Evolutionary conservation across 2,888 invertebrate species (phyloP), one percentile per base, ranked within the genome.

Genomic region (Eristalis tenax): DNA sequence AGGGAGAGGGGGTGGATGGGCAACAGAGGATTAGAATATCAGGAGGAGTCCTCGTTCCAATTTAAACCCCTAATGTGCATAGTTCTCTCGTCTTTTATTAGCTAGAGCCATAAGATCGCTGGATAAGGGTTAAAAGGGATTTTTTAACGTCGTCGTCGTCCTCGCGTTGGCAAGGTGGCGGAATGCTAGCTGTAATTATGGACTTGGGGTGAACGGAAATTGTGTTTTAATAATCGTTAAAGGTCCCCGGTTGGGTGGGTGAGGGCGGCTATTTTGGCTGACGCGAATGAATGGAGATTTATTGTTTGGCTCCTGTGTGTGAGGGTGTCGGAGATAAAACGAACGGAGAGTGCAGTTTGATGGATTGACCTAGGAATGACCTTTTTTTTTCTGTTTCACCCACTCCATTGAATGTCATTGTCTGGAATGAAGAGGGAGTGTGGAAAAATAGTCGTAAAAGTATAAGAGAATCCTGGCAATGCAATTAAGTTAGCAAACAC

Each of bases 211-310:
- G 59, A 66, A 43, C 76, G 82, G 82, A 82, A 82, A 71, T 82
- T 23, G 65, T 71, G 43, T 82, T 82, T 82, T 76, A 82, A 82
- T 82, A 82, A 71, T 81, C 70, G 38, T 71, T 82, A 70, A 70
- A 73, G 76, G 65, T 70, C 69, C 22, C 69, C 76, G 6, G 50
- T 26, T 1, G n/a, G n/a, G n/a, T n/a, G 6, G 50, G n/a, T n/a
- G 6, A 15, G n/a, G 18, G 50, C 18, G 66, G n/a, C 40, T 63
- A 50, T 38, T 56, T 50, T 23, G 57, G 65, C 26, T 40, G 65
- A 32, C 22, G 32, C 32, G 65, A 26, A 32, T 57, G 40, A 59
- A 59, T 65, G 59, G 15, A 59, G 79, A 71, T 65, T 71, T 79
- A 66, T 79, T 70, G 28, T 18, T 50, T n/a, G 18, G 11, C 5